These are phyloP conservation scores for Campoplex nolae DNA, from an alignment of 2,888 invertebrate species.

Conservation along the genomic window DNA sequence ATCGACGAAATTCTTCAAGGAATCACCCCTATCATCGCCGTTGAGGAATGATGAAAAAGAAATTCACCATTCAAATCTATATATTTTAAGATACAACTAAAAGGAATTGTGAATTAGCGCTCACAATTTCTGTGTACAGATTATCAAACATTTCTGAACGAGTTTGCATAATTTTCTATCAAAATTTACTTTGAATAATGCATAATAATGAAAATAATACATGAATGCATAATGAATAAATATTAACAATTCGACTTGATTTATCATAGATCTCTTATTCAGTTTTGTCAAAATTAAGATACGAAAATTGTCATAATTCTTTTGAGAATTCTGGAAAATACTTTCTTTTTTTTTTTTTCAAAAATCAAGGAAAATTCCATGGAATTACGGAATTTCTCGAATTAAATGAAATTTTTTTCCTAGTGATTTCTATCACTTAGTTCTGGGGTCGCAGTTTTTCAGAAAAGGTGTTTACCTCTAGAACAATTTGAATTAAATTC, in stretches of 20 bases:
- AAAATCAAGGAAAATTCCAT: neutral
- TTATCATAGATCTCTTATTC: neutral
- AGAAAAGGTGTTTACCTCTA: no score
- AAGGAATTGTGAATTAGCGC: neutral
- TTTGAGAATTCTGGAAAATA: neutral
- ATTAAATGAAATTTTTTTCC: neutral
- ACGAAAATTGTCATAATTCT: neutral
- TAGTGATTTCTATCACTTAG: neutral
- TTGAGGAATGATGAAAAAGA: neutral
- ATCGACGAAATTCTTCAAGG: constrained; percentile 55
- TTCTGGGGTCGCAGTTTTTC: neutral
- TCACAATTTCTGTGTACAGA: constrained; percentile 6
- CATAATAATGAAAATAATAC: neutral
- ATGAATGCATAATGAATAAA: neutral
- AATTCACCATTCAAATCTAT: neutral
- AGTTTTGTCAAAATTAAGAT: neutral
- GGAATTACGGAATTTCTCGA: neutral
- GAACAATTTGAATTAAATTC: no score
- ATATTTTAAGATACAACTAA: neutral
- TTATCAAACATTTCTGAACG: neutral
- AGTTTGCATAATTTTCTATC: neutral
- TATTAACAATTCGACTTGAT: neutral
- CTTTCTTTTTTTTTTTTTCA: neutral
- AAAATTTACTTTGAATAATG: neutral
- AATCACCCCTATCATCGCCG: constrained; percentile 59